phyloP scores from a whole-genome alignment of 2,888 invertebrate species.

The Zaprionus lineosus region DNA sequence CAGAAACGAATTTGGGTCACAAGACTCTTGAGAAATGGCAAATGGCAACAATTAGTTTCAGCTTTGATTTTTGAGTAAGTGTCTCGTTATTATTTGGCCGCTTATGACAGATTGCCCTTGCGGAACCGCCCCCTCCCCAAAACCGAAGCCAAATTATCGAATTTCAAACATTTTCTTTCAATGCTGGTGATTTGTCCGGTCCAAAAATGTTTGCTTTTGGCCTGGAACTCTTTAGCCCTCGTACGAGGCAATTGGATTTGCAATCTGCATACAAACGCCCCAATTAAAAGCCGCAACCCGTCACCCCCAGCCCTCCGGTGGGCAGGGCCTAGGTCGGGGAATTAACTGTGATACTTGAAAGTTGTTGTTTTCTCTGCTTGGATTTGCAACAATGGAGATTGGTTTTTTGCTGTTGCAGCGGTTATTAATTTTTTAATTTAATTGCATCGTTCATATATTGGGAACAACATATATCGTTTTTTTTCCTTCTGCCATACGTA shows the following conservation, averaged over 20 bases:
- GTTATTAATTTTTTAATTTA: slow-evolving; percentile 30
- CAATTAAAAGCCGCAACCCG: slow-evolving; percentile 43
- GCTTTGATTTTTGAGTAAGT: background rate
- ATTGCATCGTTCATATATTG: slow-evolving; percentile 25
- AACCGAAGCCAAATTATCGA: background rate
- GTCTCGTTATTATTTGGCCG: background rate
- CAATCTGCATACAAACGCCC: slow-evolving; percentile 67
- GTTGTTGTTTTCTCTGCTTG: background rate
- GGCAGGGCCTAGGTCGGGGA: slow-evolving; percentile 16
- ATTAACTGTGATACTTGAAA: slow-evolving; percentile 20
- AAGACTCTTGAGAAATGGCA: slow-evolving; percentile 28
- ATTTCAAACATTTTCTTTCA: background rate
- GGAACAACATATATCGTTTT: slow-evolving; percentile 4
- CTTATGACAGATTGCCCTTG: slow-evolving; percentile 40
- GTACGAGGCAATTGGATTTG: slow-evolving; percentile 22
- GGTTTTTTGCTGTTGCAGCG: slow-evolving; percentile 12
- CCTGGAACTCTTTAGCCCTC: slow-evolving; percentile 39
- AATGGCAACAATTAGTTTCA: slow-evolving; percentile 28
- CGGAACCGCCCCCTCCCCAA: slow-evolving; percentile 24
- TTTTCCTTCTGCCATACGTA: no score
- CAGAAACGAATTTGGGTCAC: slow-evolving; percentile 38
- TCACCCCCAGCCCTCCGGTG: no score
- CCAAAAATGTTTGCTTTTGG: slow-evolving; percentile 35
- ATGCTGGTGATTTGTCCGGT: slow-evolving; percentile 31
- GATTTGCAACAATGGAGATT: background rate